Evolutionary conservation across 1,140 invertebrate species (phyloP).

Genomic region (Aphaenogaster floridana): DNA sequence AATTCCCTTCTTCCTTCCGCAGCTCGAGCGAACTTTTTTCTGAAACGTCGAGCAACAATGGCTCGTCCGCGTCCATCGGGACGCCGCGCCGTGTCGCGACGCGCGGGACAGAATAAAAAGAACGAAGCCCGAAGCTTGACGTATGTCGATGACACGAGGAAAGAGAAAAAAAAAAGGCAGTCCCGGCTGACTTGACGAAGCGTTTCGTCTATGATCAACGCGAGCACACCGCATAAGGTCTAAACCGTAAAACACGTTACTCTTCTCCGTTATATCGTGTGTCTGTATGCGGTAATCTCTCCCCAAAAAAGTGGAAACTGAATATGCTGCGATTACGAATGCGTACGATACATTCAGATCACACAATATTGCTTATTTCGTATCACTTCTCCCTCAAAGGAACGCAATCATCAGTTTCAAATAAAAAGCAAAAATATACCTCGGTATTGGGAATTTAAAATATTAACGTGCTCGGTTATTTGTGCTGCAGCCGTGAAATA

Average conservation of each 20-base stretch:
- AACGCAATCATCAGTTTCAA: neutral
- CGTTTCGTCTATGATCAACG: slow-evolving; percentile 33
- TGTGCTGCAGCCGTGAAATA: neutral
- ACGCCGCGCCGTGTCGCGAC: neutral
- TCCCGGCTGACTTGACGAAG: neutral
- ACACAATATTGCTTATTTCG: slow-evolving; percentile 11
- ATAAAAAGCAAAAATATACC: neutral
- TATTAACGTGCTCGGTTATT: slow-evolving; percentile 24
- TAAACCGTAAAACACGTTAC: slow-evolving; percentile 20
- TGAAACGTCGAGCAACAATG: slow-evolving; percentile 45
- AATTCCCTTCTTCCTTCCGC: slow-evolving; percentile 47
- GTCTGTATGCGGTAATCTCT: too few relatives aligned
- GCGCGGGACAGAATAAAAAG: slow-evolving; percentile 42
- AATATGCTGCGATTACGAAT: neutral
- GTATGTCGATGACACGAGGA: slow-evolving; percentile 48
- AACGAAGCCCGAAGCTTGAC: slow-evolving; percentile 41
- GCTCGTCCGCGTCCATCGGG: slow-evolving; percentile 42
- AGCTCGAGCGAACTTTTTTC: slow-evolving; percentile 42
- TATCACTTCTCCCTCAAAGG: slow-evolving; percentile 13
- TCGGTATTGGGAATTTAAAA: neutral
- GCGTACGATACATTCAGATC: neutral
- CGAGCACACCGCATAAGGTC: neutral
- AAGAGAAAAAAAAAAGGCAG: slow-evolving; percentile 10
- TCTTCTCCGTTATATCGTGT: slow-evolving; percentile 6
- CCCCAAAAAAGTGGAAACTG: neutral